phyloP scores from a whole-genome alignment of 1,140 invertebrate genomes.

The Araneus ventricosus region DNA sequence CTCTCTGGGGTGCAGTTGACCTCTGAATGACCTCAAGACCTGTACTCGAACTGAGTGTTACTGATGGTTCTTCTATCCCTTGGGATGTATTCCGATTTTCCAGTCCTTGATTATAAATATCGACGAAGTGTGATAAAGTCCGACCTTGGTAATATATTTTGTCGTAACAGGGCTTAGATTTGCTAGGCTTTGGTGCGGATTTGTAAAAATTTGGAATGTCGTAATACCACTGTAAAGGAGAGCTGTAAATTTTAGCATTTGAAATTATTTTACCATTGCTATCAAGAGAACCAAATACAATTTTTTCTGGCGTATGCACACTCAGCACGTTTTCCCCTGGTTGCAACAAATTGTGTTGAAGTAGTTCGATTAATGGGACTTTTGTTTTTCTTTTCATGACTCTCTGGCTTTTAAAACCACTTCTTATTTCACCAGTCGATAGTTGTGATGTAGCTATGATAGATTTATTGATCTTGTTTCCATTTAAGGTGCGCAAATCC shows the following conservation, averaged over 20 bases:
- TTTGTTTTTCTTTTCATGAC: background rate
- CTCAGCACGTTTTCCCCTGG: conserved; percentile 32
- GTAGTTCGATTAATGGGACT: background rate
- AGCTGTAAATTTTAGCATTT: conserved; percentile 13
- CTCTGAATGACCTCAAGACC: conserved; percentile 36
- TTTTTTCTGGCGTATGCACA: conserved; percentile 37
- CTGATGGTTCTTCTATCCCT: conserved; percentile 14
- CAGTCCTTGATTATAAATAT: conserved; percentile 48
- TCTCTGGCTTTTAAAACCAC: background rate
- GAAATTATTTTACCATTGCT: conserved; percentile 32
- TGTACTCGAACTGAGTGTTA: background rate
- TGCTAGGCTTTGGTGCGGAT: background rate
- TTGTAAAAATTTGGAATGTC: background rate
- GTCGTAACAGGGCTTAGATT: conserved; percentile 21
- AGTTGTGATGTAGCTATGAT: background rate
- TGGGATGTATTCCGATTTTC: conserved; percentile 3
- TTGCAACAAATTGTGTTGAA: background rate
- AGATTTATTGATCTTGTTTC: too few species aligned
- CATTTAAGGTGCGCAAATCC: too few species aligned
- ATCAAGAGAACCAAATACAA: conserved; percentile 45
- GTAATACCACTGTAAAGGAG: conserved; percentile 9
- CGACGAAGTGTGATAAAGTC: background rate
- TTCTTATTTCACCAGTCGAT: background rate
- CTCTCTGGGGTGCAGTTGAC: conserved; percentile 53
- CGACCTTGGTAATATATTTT: conserved; percentile 68